A percentile compares a stretch with the other conserved stretches of the same genome.
These are phyloP conservation scores for Stichopus chloronotus DNA, from an alignment of 35 echinoderm and acorn worm genomes.

Conservation along the genomic window DNA sequence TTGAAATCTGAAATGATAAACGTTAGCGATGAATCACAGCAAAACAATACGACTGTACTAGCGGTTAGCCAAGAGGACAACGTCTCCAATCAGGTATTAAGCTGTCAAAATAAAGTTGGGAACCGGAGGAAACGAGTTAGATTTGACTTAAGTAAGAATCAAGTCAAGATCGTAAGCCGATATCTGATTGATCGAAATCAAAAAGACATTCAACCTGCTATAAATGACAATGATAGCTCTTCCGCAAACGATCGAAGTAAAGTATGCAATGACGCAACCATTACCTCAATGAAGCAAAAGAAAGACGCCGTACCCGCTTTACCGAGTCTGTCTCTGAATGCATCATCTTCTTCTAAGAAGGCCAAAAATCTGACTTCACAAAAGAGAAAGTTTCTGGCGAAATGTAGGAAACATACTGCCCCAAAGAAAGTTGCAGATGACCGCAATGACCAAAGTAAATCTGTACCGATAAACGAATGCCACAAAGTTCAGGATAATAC, in stretches of 20 bases:
- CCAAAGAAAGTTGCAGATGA: neutral
- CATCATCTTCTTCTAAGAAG: neutral
- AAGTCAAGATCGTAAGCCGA: neutral
- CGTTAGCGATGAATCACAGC: neutral
- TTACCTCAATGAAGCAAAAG: neutral
- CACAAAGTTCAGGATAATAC: neutral
- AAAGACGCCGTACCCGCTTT: neutral
- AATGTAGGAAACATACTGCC: neutral
- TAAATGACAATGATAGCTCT: neutral
- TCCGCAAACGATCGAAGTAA: neutral
- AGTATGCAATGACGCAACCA: neutral
- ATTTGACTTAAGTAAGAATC: slow-evolving; percentile 15
- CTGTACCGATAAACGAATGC: neutral
- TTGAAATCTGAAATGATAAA: neutral
- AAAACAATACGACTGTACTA: neutral
- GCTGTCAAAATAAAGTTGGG: neutral
- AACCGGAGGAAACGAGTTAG: neutral
- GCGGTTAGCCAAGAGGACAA: neutral
- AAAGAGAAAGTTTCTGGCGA: slow-evolving; percentile 27
- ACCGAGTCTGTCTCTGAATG: neutral
- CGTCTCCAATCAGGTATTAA: neutral
- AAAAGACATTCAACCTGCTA: neutral
- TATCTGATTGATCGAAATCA: neutral
- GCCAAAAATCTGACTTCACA: neutral
- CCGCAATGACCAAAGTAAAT: neutral